phyloP scores from a whole-genome alignment of 2,888 invertebrate species.

The Gisinianus flammeolus region DNA sequence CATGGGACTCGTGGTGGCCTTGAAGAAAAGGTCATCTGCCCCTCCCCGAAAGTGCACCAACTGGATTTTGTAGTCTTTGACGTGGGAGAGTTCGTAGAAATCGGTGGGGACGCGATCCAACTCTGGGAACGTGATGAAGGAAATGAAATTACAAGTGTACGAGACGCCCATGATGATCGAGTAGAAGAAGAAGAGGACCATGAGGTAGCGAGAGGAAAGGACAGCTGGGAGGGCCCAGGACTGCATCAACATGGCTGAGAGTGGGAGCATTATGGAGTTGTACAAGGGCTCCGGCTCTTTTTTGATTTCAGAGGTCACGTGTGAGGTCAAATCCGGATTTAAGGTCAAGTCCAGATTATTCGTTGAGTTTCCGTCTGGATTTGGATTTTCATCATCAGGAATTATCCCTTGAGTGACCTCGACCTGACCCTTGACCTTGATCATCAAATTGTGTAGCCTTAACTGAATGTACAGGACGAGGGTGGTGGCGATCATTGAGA shows the following conservation, averaged over 20 bases:
- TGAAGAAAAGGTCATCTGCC: neutral
- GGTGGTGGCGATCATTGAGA: neutral
- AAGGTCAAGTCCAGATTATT: too few species aligned
- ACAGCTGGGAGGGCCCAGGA: neutral
- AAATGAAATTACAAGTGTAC: constrained; percentile 5
- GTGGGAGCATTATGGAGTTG: neutral
- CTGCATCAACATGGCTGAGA: neutral
- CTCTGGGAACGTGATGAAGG: constrained; percentile 8
- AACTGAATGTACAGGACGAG: neutral
- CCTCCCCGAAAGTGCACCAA: neutral
- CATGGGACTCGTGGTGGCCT: neutral
- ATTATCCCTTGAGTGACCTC: too few species aligned
- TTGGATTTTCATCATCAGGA: neutral
- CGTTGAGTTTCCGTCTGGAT: neutral
- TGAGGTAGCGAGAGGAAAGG: neutral
- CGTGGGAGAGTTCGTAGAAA: neutral
- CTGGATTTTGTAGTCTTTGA: neutral
- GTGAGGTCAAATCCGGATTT: too few species aligned
- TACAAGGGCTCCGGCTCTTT: neutral
- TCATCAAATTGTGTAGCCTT: neutral
- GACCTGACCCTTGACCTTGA: too few species aligned
- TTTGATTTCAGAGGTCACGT: too few species aligned
- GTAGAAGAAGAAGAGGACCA: constrained; percentile 12
- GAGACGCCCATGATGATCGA: neutral
- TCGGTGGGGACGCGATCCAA: neutral